Base-by-base conservation (phyloP, 2,888 invertebrate species). In the Eumerus sabulonum region DNA sequence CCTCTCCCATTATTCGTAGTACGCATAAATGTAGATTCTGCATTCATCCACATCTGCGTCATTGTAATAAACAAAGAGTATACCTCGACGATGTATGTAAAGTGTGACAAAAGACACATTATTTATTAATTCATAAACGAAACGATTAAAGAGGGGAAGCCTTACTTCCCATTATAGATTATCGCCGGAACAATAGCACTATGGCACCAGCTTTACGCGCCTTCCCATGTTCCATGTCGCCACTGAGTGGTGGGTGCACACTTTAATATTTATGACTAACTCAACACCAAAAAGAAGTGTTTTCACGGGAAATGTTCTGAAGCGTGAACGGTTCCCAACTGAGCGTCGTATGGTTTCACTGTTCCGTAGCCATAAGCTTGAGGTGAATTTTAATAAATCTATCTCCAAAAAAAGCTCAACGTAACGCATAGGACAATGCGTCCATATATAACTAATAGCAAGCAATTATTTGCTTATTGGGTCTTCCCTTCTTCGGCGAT, bases 261-360 rank as follows among this genome's bases (percentile, higher is more conserved):
- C n/a, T 5, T n/a, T 40, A 40, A 9, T 40, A 40, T 40, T 40
- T 40, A 40, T 40, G 40, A 40, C 40, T 40, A 40, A 40, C 11
- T 40, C 40, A 40, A 40, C 40, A 9, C 40, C 40, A 40, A 40
- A 40, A 27, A 27, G 27, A 27, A 40, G 5, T 40, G 11, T n/a
- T 40, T 40, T 27, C 27, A 40, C 40, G n/a, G 40, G 2, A 40
- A 40, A 40, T 9, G 40, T 9, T 36, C 5, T 11, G 36, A 36
- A 36, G 36, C 36, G 36, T 5, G 36, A 36, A 36, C 36, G 7
- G 5, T 36, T 36, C 36, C 11, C 11, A n/a, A n/a, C n/a, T n/a
- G n/a, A n/a, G n/a, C n/a, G n/a, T n/a, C n/a, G n/a, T n/a, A n/a
- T n/a, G n/a, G n/a, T n/a, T n/a, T n/a, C n/a, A n/a, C n/a, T n/a